Percentiles rank a stretch among this genome's conserved stretches.
Conservation (phyloP, 2,113 vertebrate genomes). For the Laticauda colubrina region DNA sequence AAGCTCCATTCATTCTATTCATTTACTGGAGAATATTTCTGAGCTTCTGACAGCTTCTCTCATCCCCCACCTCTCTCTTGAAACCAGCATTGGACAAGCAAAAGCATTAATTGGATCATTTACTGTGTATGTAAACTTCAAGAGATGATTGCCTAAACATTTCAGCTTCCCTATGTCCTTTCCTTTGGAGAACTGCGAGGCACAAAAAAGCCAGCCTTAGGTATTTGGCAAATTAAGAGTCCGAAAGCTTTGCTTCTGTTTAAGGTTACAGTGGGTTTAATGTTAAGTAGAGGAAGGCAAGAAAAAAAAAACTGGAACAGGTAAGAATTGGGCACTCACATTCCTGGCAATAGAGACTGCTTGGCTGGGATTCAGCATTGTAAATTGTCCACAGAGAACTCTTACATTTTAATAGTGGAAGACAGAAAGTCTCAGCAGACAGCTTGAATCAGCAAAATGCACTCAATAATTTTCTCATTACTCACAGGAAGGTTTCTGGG, state of each 20-base stretch:
- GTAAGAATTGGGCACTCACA: background rate
- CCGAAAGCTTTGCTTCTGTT: background rate
- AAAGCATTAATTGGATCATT: background rate
- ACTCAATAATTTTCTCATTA: background rate
- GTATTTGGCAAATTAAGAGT: background rate
- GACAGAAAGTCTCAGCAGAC: background rate
- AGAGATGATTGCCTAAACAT: background rate
- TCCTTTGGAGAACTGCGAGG: background rate
- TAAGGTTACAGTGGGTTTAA: background rate
- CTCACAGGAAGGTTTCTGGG: background rate
- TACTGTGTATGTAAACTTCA: background rate
- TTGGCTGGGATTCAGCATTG: background rate
- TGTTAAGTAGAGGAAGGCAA: background rate
- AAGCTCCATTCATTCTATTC: background rate
- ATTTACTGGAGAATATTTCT: background rate
- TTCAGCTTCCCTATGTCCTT: background rate
- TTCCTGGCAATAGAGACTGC: background rate
- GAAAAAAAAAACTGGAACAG: background rate
- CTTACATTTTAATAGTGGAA: background rate
- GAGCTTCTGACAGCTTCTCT: background rate
- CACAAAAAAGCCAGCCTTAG: background rate
- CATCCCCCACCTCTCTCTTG: background rate
- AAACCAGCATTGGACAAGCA: background rate
- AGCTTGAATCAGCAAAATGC: constrained; percentile 4
- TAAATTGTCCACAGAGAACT: background rate